These are phyloP conservation scores for Dryomyza anilis DNA, from an alignment of 2,888 invertebrate genomes.

Conservation along the genomic window DNA sequence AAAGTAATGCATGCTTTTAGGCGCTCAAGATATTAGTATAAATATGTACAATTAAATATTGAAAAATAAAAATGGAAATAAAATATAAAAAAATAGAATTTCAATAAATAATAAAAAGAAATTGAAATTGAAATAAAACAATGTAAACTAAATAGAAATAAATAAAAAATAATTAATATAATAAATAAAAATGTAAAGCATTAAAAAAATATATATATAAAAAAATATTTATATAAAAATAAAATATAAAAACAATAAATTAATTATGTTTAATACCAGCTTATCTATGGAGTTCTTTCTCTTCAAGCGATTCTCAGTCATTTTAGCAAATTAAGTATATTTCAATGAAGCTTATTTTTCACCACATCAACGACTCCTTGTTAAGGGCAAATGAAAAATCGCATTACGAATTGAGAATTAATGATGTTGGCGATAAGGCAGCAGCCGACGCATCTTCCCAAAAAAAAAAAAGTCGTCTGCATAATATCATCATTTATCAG, in stretches of 20 bases:
- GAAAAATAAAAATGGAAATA: neutral
- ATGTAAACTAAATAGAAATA: no score
- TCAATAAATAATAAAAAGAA: neutral
- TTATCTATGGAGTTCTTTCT: no score
- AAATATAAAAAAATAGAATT: neutral
- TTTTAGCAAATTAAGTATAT: neutral
- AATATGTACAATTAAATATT: neutral
- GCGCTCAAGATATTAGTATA: neutral
- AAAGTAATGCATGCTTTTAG: slow-evolving; percentile 11
- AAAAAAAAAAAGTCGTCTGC: slow-evolving; percentile 22
- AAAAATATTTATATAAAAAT: no score
- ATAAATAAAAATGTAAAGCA: no score
- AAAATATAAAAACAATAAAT: neutral
- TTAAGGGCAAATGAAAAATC: slow-evolving; percentile 20
- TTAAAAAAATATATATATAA: no score
- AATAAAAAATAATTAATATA: no score
- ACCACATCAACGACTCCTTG: neutral
- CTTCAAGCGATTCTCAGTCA: no score
- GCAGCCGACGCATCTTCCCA: neutral
- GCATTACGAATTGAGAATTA: slow-evolving; percentile 27
- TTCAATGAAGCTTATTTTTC: slow-evolving; percentile 5
- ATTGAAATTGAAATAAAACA: neutral
- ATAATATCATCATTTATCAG: slow-evolving; percentile 32
- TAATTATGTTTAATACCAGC: neutral
- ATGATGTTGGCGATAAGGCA: slow-evolving; percentile 16